Conservation (phyloP, 2,113 vertebrate genomes). For the Pungitius pungitius region DNA sequence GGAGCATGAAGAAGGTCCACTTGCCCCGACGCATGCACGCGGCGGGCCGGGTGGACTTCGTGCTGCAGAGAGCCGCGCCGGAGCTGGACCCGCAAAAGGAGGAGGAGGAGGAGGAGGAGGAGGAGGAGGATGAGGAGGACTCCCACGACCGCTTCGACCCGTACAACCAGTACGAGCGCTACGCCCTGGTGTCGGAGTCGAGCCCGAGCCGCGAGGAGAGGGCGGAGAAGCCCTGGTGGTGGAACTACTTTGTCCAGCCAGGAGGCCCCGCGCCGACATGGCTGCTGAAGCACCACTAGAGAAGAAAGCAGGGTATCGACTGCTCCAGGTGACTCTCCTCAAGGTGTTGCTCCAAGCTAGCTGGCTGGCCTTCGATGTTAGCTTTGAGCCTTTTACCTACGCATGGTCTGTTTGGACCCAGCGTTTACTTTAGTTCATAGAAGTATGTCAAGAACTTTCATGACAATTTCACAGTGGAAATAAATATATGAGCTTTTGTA, state of each 20-base stretch:
- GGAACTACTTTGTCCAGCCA: conserved; percentile 88
- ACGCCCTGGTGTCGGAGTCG: conserved; percentile 35
- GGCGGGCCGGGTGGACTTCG: conserved; percentile 90
- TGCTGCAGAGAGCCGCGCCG: conserved; percentile 69
- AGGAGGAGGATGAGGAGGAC: no score
- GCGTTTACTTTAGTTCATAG: neutral
- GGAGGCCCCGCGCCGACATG: conserved; percentile 84
- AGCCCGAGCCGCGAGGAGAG: conserved; percentile 53
- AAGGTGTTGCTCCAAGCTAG: no score
- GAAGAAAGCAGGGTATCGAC: neutral
- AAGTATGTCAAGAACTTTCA: neutral
- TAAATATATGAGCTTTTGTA: conserved; percentile 13
- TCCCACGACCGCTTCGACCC: conserved; percentile 80
- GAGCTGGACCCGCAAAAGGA: conserved; percentile 58
- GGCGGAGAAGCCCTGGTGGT: conserved; percentile 94
- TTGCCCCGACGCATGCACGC: conserved; percentile 83
- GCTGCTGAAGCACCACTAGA: conserved; percentile 86
- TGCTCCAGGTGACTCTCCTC: no score
- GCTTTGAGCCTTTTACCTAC: conserved; percentile 18
- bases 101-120: conserved; percentile 48
- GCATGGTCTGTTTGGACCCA: neutral
- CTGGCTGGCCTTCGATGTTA: conserved; percentile 30
- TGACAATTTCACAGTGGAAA: conserved; percentile 26
- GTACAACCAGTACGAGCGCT: conserved; percentile 79
- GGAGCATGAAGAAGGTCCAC: conserved; percentile 86